Conservation (phyloP, 2,113 vertebrate genomes). For the Elephas maximus region DNA sequence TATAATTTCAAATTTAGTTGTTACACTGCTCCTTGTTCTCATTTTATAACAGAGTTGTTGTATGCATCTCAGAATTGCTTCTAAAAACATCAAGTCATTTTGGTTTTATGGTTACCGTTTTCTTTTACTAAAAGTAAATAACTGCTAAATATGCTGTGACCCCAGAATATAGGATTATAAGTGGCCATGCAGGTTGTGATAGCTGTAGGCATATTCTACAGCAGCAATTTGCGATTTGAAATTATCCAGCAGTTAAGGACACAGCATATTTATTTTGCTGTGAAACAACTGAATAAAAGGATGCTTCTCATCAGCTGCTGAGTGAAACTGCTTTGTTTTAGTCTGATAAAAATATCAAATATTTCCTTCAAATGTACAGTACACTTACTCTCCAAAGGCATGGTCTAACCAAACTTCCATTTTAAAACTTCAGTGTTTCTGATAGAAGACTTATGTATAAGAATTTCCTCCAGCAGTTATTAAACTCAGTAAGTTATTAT, state of each 20-base stretch:
- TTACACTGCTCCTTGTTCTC: not conserved
- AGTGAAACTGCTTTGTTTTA: conserved; percentile 42
- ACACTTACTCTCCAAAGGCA: not conserved
- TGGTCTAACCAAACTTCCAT: not conserved
- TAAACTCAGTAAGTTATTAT: conserved; percentile 51
- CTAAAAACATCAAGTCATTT: not conserved
- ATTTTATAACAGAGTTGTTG: not conserved
- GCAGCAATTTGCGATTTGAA: not conserved
- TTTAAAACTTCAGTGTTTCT: not conserved
- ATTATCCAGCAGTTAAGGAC: not conserved
- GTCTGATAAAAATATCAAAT: conserved; percentile 20
- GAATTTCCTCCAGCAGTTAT: not conserved
- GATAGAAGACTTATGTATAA: conserved; percentile 20
- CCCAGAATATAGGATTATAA: not conserved
- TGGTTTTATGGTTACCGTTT: not conserved
- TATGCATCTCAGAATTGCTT: conserved; percentile 51
- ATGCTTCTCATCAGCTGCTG: not conserved
- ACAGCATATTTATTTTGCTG: not conserved
- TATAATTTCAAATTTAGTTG: conserved; percentile 51
- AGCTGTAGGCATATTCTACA: conserved; percentile 46
- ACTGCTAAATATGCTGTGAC: conserved; percentile 6
- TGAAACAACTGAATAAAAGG: not conserved
- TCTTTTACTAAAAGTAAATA: conserved; percentile 31
- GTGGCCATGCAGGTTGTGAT: not conserved
- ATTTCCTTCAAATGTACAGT: not conserved